These are phyloP conservation scores for Ornithoptera priamus DNA, from an alignment of 2,888 invertebrate species.

Conservation along the genomic window DNA sequence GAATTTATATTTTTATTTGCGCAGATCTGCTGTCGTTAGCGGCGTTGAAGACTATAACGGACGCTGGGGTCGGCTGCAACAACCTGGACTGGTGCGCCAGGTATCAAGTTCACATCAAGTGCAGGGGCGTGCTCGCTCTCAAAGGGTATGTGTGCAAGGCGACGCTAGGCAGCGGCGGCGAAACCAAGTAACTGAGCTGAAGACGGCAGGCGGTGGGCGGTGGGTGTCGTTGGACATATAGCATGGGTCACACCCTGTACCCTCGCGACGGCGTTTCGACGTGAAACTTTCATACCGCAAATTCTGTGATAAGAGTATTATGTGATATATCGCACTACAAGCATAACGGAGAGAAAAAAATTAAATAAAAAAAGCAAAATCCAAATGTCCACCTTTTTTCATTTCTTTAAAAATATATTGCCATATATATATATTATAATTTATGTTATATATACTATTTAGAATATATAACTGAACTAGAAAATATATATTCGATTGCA, in stretches of 20 bases:
- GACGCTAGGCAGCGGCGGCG: constrained; percentile 48
- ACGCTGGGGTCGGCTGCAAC: constrained; percentile 60
- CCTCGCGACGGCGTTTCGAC: neutral
- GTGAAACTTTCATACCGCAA: constrained; percentile 11
- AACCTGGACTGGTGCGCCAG: constrained; percentile 88
- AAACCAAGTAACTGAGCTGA: constrained; percentile 8
- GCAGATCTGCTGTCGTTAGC: constrained; percentile 73
- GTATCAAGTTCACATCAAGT: constrained; percentile 94
- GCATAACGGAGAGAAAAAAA: neutral
- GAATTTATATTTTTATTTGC: constrained; percentile 7
- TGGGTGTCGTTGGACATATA: neutral
- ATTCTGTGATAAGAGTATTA: constrained; percentile 24
- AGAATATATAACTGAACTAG: too few species aligned
- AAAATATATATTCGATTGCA: too few species aligned
- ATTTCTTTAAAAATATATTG: neutral
- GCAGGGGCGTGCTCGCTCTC: constrained; percentile 92
- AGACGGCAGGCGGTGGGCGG: neutral
- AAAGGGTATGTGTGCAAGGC: constrained; percentile 90
- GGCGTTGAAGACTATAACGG: constrained; percentile 79
- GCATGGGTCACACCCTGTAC: neutral
- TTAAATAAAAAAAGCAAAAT: constrained; percentile 10
- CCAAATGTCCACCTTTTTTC: neutral
- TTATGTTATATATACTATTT: neutral
- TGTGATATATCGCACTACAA: constrained; percentile 13
- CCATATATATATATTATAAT: neutral